A percentile compares a stretch with the other conserved stretches of the same genome.
These are phyloP conservation scores for Tetragnatha montana DNA, from an alignment of 2,888 invertebrate species.

Conservation along the genomic window DNA sequence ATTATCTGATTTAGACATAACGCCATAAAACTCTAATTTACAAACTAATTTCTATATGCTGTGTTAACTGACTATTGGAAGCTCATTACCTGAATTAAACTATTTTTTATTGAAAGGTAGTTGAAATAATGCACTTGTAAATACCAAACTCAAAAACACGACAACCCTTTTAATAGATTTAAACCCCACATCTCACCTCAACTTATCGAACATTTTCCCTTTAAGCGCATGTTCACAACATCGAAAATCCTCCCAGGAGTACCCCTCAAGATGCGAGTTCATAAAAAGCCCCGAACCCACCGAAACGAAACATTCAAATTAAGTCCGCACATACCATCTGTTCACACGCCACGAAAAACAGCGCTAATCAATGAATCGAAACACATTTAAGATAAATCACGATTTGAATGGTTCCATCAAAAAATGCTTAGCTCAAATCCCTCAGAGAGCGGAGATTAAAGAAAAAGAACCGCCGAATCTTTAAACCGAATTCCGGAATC, in stretches of 20 bases:
- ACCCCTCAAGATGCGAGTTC: background rate
- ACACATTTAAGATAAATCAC: constrained; percentile 61
- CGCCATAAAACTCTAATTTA: no score
- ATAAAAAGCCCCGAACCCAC: background rate
- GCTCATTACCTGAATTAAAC: no score
- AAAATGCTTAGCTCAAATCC: constrained; percentile 61
- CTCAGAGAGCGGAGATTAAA: constrained; percentile 39
- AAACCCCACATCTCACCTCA: no score
- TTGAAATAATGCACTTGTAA: background rate
- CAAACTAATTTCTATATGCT: no score
- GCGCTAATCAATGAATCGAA: constrained; percentile 52
- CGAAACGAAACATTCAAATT: constrained; percentile 48
- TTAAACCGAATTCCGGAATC: constrained; percentile 48
- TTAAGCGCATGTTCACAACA: background rate
- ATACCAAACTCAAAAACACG: no score
- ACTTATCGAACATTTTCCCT: background rate
- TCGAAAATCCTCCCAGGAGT: background rate
- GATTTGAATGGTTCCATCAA: constrained; percentile 63
- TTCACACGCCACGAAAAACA: constrained; percentile 14
- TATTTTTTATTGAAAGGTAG: background rate
- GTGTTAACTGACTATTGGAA: no score
- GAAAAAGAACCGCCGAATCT: constrained; percentile 42
- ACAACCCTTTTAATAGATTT: no score
- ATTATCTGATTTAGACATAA: no score
- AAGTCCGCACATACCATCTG: constrained; percentile 43